These are phyloP conservation scores for Etia nguti DNA, from an alignment of 2,113 vertebrate genomes.

Conservation along the genomic window DNA sequence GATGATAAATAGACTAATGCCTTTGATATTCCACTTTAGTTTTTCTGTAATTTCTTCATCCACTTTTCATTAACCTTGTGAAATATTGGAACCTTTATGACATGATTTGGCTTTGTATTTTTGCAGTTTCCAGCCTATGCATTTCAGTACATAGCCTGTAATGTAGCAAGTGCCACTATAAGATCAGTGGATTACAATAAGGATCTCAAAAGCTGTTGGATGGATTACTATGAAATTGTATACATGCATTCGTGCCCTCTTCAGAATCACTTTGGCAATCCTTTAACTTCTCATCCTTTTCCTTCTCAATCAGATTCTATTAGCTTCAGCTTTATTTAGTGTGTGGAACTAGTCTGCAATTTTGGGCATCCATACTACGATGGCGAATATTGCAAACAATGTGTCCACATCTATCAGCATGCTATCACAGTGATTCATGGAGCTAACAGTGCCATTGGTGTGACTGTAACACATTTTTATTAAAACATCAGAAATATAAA, in stretches of 20 bases:
- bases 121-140: not conserved
- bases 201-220: not conserved
- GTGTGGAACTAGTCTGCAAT: not conserved
- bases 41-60: not conserved
- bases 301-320: not conserved
- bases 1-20: not conserved
- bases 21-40: not conserved
- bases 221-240: not conserved
- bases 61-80: not conserved
- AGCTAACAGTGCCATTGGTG: not conserved
- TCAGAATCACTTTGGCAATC: not conserved
- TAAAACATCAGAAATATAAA: not conserved
- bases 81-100: not conserved
- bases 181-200: not conserved
- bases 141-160: not conserved
- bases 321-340: not conserved
- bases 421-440: not conserved
- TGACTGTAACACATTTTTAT: not conserved
- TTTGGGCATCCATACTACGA: not conserved
- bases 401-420: not conserved
- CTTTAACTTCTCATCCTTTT: not conserved
- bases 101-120: not conserved
- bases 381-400: not conserved
- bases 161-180: not conserved
- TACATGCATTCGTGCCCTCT: not conserved